Evolutionary conservation across 2,888 invertebrate genomes (phyloP).

Genomic region (Strigamia maritima): DNA sequence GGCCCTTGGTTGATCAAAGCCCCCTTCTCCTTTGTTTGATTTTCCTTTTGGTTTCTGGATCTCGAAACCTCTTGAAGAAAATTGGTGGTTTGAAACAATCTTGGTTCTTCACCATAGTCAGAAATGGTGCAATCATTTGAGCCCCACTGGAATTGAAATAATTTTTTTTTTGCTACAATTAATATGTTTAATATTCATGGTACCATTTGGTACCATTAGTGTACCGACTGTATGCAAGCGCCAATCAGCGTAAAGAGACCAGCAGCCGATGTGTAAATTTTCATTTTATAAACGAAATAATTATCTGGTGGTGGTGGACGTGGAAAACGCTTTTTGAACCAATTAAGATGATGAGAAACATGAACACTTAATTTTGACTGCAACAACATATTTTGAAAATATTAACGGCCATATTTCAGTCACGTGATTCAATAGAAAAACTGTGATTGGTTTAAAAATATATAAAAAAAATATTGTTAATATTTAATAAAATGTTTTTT

Average conservation of each 20-base stretch:
- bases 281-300: not conserved
- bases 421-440: no score
- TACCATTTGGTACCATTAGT: no score
- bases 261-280: not conserved
- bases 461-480: no score
- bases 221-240: not conserved
- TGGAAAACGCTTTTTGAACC: not conserved
- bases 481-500: no score
- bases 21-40: not conserved
- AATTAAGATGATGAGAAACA: no score
- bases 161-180: no score
- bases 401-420: no score
- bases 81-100: not conserved
- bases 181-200: no score
- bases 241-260: not conserved
- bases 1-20: no score
- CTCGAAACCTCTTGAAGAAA: not conserved
- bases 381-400: no score
- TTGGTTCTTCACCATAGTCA: not conserved
- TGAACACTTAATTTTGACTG: no score
- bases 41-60: not conserved
- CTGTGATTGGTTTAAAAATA: no score
- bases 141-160: not conserved
- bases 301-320: not conserved
- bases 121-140: not conserved